Conservation (phyloP, 2,113 vertebrate genomes). For the Cephalopterus ornatus region DNA sequence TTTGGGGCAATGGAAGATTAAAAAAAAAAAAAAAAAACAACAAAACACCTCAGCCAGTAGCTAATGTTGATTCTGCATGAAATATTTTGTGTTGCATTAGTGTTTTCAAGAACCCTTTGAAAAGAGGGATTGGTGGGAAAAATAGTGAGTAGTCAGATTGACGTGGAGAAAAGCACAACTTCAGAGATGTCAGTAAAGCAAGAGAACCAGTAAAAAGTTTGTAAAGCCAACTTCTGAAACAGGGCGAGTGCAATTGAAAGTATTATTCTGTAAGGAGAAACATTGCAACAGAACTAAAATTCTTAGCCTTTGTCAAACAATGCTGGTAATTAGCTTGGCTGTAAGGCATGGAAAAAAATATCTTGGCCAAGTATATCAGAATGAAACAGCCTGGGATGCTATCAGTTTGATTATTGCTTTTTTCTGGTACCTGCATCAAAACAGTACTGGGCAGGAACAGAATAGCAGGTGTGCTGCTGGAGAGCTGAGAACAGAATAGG, state of each 20-base stretch:
- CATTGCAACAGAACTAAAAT: conserved; percentile 25
- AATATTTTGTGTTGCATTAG: neutral
- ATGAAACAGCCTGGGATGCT: neutral
- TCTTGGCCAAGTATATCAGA: neutral
- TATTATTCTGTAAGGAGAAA: neutral
- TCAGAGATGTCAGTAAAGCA: neutral
- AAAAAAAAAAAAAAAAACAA: neutral
- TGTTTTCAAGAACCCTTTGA: neutral
- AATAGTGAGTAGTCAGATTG: neutral
- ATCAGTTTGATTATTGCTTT: neutral
- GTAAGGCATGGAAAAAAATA: conserved; percentile 22
- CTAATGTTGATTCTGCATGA: neutral
- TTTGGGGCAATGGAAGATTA: neutral
- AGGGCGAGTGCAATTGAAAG: neutral
- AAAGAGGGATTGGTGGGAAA: neutral
- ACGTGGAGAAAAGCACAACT: neutral
- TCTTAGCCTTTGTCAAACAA: conserved; percentile 45
- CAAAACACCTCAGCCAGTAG: neutral
- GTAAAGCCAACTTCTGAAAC: neutral
- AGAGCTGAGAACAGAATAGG: neutral
- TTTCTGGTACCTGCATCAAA: neutral
- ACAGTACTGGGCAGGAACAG: neutral
- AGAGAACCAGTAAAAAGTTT: neutral
- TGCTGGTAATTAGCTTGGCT: conserved; percentile 31
- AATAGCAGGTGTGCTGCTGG: neutral